A percentile compares a stretch with the other conserved stretches of the same genome.
Evolutionary conservation across 53 echinoderm and acorn worm species (phyloP).

Genomic region (Paelopatides confundens): DNA sequence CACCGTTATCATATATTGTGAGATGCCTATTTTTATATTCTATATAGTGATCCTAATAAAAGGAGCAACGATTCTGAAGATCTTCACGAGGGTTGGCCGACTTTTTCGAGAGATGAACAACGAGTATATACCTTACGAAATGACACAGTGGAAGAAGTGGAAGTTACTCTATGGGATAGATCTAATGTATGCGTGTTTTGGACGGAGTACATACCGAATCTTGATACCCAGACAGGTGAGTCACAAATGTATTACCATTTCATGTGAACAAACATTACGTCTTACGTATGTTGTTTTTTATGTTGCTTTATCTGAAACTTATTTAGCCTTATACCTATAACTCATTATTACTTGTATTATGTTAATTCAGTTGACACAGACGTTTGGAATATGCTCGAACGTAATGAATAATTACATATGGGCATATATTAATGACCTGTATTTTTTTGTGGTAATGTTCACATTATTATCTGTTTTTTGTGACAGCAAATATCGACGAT

Average conservation of each 20-base stretch:
- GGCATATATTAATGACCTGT: too few species aligned
- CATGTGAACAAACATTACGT: too few species aligned
- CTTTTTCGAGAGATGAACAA: slow-evolving; percentile 64
- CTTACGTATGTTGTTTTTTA: too few species aligned
- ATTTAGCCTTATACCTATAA: too few species aligned
- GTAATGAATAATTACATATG: too few species aligned
- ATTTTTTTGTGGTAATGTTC: too few species aligned
- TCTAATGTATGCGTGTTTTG: slow-evolving; percentile 91
- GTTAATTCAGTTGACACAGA: too few species aligned
- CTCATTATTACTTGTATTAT: too few species aligned
- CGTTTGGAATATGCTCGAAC: too few species aligned
- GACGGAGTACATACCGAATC: slow-evolving; percentile 90
- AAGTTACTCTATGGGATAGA: slow-evolving; percentile 50
- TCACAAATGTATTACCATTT: neutral
- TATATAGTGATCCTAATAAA: slow-evolving; percentile 70
- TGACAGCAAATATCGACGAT: slow-evolving; percentile 90
- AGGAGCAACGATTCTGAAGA: slow-evolving; percentile 53
- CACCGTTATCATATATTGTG: too few species aligned
- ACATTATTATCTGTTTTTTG: neutral
- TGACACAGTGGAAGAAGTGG: slow-evolving; percentile 58
- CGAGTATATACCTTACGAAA: slow-evolving; percentile 64
- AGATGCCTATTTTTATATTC: too few species aligned
- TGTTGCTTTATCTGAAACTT: too few species aligned
- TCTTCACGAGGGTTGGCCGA: slow-evolving; percentile 69
- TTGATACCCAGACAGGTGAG: slow-evolving; percentile 93